Evolutionary conservation across 2,113 vertebrate genomes (phyloP).

Genomic region (Thalassarche chlororhynchos): DNA sequence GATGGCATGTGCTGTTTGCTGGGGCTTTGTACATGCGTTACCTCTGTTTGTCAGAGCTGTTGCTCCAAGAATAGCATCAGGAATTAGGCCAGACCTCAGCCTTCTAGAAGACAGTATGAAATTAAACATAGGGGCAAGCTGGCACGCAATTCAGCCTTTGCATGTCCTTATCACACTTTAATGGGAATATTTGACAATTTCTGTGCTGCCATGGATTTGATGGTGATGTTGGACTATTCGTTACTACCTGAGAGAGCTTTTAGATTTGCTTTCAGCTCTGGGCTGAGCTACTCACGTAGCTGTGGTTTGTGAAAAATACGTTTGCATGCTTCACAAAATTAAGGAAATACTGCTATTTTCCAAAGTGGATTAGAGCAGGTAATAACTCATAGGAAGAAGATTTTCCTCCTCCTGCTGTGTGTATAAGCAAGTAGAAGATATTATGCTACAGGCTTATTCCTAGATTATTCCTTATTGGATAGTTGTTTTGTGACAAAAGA

Average conservation of each 20-base stretch:
- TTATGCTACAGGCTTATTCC: slow-evolving; percentile 49
- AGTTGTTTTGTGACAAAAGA: slow-evolving; percentile 52
- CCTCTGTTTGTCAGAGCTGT: not conserved
- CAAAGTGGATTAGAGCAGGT: slow-evolving; percentile 42
- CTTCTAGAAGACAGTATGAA: not conserved
- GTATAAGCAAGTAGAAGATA: slow-evolving; percentile 45
- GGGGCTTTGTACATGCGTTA: not conserved
- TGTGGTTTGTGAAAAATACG: slow-evolving; percentile 2
- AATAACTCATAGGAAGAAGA: slow-evolving; percentile 34
- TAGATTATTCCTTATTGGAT: slow-evolving; percentile 38
- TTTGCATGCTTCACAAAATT: slow-evolving; percentile 38
- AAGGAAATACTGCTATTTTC: slow-evolving; percentile 47
- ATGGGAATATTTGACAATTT: not conserved
- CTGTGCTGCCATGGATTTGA: not conserved
- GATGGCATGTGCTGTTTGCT: not conserved
- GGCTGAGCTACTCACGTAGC: not conserved
- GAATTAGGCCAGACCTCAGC: not conserved
- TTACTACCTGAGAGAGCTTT: not conserved
- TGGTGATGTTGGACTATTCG: not conserved
- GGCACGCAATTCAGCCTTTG: not conserved
- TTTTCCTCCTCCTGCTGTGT: slow-evolving; percentile 12
- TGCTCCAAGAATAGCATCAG: not conserved
- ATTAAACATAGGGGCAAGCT: not conserved
- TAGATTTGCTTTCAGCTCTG: slow-evolving; percentile 12
- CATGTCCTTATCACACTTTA: not conserved